Evolutionary conservation across 2,113 vertebrate genomes (phyloP).

Genomic region (Nesoenas mayeri): DNA sequence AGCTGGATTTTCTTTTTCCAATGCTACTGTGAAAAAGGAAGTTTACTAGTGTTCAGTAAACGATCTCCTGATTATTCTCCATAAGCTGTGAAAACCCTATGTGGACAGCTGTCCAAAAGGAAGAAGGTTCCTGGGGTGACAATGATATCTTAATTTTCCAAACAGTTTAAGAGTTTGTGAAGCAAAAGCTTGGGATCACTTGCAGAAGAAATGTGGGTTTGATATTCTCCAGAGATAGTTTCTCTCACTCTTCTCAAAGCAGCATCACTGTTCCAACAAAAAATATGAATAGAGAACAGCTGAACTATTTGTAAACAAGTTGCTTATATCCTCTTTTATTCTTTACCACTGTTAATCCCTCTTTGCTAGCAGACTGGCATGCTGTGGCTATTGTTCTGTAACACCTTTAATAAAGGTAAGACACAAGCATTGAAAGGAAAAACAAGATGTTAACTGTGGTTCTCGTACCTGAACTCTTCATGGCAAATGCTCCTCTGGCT

Average conservation of each 20-base stretch:
- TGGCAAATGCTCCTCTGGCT: background rate
- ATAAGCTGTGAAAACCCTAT: background rate
- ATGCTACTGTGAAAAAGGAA: background rate
- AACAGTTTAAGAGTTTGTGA: background rate
- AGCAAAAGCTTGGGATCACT: background rate
- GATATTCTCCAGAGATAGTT: background rate
- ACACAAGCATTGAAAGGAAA: conserved; percentile 28
- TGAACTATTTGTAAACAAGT: background rate
- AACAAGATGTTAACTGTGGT: background rate
- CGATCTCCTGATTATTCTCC: background rate
- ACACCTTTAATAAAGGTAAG: conserved; percentile 65
- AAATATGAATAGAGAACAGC: background rate
- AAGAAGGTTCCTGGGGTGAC: background rate
- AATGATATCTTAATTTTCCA: background rate
- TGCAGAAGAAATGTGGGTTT: background rate
- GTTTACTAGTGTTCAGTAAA: background rate
- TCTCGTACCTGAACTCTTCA: rapidly evolving
- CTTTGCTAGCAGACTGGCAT: conserved; percentile 4
- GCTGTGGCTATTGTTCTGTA: conserved; percentile 33
- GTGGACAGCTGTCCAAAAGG: background rate
- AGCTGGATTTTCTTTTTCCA: background rate
- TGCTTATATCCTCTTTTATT: background rate
- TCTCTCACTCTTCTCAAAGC: background rate
- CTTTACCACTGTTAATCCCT: background rate
- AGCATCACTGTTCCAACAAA: background rate